Evolutionary conservation across 2,888 invertebrate genomes (phyloP), one percentile per base, ranked within the genome.

Genomic region (Fabriciana adippe): DNA sequence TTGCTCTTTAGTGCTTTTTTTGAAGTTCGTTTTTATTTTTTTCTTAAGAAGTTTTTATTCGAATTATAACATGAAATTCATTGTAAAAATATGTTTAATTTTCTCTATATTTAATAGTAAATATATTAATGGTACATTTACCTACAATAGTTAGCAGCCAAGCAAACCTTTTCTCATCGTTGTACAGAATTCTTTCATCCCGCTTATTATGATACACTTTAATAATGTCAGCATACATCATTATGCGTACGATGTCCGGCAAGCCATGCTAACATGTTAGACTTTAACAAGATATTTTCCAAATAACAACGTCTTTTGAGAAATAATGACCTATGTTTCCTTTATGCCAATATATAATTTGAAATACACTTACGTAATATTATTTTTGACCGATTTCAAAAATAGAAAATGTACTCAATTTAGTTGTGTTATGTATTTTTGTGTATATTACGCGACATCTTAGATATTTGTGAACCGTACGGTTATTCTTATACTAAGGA

Each of bases 161-260:
- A 61, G 18, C 35, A 31, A 69, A 74, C 69, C 72, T 76, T 68
- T 69, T 72, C 35, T 53, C 64, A 75, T 75, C 74, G 69, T 74
- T 75, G 82, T 88, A 86, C 81, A 79, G 79, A 83, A 81, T 81
- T 83, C 84, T 84, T 84, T 82, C 83, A 82, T 74, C 76, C 74
- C 75, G 79, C 83, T 87, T 89, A 88, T 89, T 88, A 87, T 80
- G 78, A 81, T 88, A 85, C 81, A 83, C 81, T 85, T 84, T 84
- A 86, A 80, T 85, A 83, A 86, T 78, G 84, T 86, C 79, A 81
- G 85, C 84, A 86, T 84, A 88, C 86, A 87, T 88, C 87, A 85
- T 91, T 88, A 88, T 88, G 81, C 81, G 79, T 83, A 80, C 79
- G 76, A 81, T 79, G 89, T 83, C 86, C 86, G 81, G 80, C 83